Evolutionary conservation across 2,888 invertebrate species (phyloP), one percentile per base, ranked within the genome.

Genomic region (Malacosoma neustria): DNA sequence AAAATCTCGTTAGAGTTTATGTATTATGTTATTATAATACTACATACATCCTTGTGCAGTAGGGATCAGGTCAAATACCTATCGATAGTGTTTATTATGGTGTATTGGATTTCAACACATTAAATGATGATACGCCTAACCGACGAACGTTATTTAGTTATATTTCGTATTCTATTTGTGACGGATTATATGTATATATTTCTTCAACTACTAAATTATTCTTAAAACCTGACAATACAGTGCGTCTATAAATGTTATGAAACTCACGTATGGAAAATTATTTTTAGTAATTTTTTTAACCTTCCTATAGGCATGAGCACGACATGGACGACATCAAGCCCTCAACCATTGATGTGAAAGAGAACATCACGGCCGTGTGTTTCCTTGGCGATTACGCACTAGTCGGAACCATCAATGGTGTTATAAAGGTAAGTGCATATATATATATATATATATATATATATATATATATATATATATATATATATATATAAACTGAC

Each of bases 271-370:
- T n/a, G n/a, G n/a, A n/a, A n/a, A 33, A 37, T 37, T 36, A 42
- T 41, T 38, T 44, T 41, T 41, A 40, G 37, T 41, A 35, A 45
- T 13, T 43, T 48, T 34, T 42, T 41, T 47, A 57, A 51, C 30
- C n/a, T n/a, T n/a, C n/a, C n/a, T n/a, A n/a, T 47, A 87, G 87
- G 39, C 81, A 84, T 39, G 82, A 87, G 55, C 79, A 77, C 44
- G 75, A 82, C 37, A 71, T 74, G 1, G 84, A 81, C 39, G 79
- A 85, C 46, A 77, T 88, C 39, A 84, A 77, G 46, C 75, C 73
- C 44, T 74, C 79, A 0, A 79, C 73, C 1, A 87, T 90, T 35
- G 89, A 89, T 46, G 79, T 90, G n/a, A 81, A 81, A 34, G 88
- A 88, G 40, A 77, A 74, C 32, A 86, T 90, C 33, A 82, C 75